Evolutionary conservation across 2,113 vertebrate genomes (phyloP).

Genomic region (Platycercus adscitus): DNA sequence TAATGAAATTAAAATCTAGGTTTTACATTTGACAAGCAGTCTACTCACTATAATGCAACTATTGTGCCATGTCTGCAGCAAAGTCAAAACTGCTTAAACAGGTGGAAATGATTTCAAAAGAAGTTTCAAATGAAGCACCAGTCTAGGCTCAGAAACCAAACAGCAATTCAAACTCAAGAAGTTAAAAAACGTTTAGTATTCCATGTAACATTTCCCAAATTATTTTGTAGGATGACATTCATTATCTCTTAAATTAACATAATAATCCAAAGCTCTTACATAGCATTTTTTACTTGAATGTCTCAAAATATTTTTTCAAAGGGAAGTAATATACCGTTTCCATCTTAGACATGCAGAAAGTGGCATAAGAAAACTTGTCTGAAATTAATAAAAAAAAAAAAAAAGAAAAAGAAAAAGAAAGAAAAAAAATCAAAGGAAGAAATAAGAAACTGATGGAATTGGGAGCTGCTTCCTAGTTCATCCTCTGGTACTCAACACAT

Average conservation of each 20-base stretch:
- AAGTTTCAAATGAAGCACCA: conserved; percentile 31
- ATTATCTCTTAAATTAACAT: conserved; percentile 25
- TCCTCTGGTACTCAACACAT: background rate
- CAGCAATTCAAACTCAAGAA: background rate
- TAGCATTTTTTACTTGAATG: background rate
- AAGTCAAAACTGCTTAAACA: conserved; percentile 46
- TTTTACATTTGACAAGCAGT: conserved; percentile 44
- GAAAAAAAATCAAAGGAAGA: background rate
- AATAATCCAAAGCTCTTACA: conserved; percentile 8
- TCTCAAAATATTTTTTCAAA: background rate
- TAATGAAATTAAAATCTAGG: conserved; percentile 15
- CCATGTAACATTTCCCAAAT: background rate
- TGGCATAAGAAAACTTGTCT: background rate
- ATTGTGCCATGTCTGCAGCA: background rate
- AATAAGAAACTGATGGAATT: background rate
- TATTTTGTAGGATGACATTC: background rate
- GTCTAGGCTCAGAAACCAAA: background rate
- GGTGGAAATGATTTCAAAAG: conserved; percentile 35
- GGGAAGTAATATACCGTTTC: background rate
- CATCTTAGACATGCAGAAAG: background rate
- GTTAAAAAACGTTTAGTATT: conserved; percentile 3
- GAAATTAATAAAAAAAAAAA: background rate
- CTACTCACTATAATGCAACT: background rate
- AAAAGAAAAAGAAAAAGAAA: background rate
- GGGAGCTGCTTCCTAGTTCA: background rate